Conservation (phyloP, 2,113 vertebrate species). For the Geococcyx californianus region DNA sequence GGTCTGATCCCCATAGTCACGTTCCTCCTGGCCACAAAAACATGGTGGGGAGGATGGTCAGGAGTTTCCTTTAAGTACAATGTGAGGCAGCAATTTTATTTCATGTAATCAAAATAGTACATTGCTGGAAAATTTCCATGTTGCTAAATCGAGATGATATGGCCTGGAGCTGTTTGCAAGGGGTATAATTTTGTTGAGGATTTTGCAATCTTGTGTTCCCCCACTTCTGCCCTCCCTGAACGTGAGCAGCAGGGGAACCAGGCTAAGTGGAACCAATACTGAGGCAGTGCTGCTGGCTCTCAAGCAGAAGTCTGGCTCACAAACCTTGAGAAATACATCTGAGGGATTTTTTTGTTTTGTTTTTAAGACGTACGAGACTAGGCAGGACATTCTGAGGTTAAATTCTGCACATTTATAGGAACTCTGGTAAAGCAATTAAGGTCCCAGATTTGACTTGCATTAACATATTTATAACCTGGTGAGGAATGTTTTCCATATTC, state of each 20-base stretch:
- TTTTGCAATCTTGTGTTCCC: neutral
- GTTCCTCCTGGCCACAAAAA: slow-evolving; percentile 9
- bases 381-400: slow-evolving; percentile 58
- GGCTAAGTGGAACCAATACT: neutral
- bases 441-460: slow-evolving; percentile 58
- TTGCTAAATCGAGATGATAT: neutral
- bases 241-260: neutral
- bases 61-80: neutral
- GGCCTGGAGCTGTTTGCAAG: neutral
- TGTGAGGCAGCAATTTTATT: neutral
- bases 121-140: neutral
- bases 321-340: slow-evolving; percentile 2
- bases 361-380: neutral
- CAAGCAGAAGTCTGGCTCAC: neutral
- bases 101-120: neutral
- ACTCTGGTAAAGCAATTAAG: slow-evolving; percentile 70
- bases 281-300: neutral
- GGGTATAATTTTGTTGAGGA: neutral
- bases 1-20: neutral
- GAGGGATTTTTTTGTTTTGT: neutral
- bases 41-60: neutral
- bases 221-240: neutral
- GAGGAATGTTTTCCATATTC: slow-evolving; percentile 66
- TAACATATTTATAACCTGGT: slow-evolving; percentile 66
- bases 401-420: slow-evolving; percentile 61